Evolutionary conservation across 2,888 invertebrate species (phyloP).

Genomic region (Cheilosia variabilis): DNA sequence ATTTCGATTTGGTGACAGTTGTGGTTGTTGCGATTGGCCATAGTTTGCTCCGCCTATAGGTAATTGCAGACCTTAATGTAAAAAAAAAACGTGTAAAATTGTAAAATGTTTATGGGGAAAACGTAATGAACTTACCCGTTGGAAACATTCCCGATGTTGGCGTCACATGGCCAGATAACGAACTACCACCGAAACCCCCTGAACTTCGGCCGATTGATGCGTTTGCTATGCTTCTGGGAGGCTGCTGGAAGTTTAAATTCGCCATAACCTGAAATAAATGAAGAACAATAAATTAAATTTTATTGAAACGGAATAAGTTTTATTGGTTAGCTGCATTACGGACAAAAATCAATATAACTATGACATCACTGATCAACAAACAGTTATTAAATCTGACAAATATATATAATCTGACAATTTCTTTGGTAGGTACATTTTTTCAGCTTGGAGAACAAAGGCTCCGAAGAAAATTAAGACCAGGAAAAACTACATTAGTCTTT

Average conservation of each 20-base stretch:
- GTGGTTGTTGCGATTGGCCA: conserved; percentile 85
- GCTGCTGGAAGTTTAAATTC: conserved; percentile 95
- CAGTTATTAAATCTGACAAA: no score
- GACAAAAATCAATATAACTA: background rate
- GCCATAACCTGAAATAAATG: conserved; percentile 90
- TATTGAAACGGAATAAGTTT: background rate
- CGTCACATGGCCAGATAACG: conserved; percentile 90
- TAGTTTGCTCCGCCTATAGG: conserved; percentile 83
- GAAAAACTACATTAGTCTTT: no score
- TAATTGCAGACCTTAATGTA: conserved; percentile 57
- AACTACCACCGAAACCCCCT: conserved; percentile 87
- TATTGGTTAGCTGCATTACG: background rate
- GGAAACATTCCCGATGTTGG: conserved; percentile 88
- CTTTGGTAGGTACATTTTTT: no score
- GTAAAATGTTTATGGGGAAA: background rate
- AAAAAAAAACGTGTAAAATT: background rate
- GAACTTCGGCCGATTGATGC: conserved; percentile 88
- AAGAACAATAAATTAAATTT: background rate
- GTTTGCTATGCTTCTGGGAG: conserved; percentile 94
- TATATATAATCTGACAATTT: no score
- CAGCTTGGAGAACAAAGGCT: no score
- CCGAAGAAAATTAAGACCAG: no score
- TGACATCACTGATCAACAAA: no score
- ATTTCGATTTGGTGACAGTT: conserved; percentile 86
- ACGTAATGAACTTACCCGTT: conserved; percentile 79